A percentile compares a stretch with the other conserved stretches of the same genome.
phyloP scores from a whole-genome alignment of 2,113 vertebrate genomes.

The Peromyscus californicus region DNA sequence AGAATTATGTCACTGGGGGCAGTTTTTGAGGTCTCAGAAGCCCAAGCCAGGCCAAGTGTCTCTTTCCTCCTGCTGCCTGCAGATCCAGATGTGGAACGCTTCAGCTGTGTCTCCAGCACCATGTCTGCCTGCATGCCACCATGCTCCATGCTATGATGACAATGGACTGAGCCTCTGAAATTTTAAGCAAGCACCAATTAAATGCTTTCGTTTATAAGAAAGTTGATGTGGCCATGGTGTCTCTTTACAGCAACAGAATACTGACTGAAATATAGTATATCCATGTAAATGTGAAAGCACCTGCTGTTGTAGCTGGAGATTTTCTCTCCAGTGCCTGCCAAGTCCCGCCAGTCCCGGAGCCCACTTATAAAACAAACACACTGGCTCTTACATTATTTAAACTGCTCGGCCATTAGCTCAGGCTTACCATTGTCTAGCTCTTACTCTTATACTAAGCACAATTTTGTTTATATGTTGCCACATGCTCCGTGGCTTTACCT shows the following conservation, averaged over 20 bases:
- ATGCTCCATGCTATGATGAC: no score
- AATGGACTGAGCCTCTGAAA: neutral
- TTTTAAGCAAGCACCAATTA: neutral
- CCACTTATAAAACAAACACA: no score
- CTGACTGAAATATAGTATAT: neutral
- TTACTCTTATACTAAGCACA: no score
- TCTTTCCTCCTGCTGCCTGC: neutral
- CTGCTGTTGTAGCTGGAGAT: no score
- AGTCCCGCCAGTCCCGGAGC: no score
- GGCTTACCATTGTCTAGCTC: no score
- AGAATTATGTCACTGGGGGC: neutral
- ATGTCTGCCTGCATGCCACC: neutral
- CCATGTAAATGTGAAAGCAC: neutral
- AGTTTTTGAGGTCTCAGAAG: neutral
- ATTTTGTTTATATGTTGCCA: no score
- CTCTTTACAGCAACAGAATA: neutral
- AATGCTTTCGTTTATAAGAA: neutral
- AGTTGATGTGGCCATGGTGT: neutral
- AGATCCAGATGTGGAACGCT: neutral
- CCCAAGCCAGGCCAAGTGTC: neutral
- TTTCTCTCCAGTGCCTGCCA: no score
- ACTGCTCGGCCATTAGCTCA: no score
- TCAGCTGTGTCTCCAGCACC: neutral
- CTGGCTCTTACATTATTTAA: no score
- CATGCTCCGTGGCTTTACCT: no score